These are phyloP conservation scores for Acanthurus lineatus DNA, from an alignment of 2,797 vertebrate species.

Conservation along the genomic window DNA sequence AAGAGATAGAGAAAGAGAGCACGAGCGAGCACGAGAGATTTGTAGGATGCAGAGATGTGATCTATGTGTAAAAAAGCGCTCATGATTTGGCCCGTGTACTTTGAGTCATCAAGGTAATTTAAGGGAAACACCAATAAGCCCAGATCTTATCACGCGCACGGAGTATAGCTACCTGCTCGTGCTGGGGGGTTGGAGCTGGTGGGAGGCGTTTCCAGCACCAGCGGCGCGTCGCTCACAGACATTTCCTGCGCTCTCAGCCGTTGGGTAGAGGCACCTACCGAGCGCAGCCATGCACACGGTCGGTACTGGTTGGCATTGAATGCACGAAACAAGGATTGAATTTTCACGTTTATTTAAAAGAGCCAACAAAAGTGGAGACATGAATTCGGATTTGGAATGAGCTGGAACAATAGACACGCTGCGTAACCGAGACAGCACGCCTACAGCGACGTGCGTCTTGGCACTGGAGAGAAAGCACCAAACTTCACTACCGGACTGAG, in stretches of 20 bases:
- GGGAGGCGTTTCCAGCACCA: constrained; percentile 49
- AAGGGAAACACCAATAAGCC: neutral
- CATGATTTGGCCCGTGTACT: neutral
- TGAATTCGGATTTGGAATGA: neutral
- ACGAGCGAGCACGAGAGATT: neutral
- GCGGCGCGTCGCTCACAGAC: neutral
- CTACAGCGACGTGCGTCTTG: constrained; percentile 41
- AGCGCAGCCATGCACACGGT: neutral
- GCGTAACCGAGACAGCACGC: constrained; percentile 25
- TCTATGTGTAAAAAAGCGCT: neutral
- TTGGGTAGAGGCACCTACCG: neutral
- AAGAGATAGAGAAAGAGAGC: neutral
- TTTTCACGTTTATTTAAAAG: neutral
- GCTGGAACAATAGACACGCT: constrained; percentile 12
- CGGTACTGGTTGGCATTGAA: neutral
- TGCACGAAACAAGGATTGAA: neutral
- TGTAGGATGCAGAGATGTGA: neutral
- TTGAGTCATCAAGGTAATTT: neutral
- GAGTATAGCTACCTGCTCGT: constrained; percentile 47
- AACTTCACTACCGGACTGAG: constrained; percentile 32
- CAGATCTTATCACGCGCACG: neutral
- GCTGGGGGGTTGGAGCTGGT: constrained; percentile 11
- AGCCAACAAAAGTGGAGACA: neutral
- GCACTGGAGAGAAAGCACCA: constrained; percentile 34
- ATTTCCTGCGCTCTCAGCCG: constrained; percentile 36